Base-by-base conservation (phyloP, 2,797 vertebrate genomes). In the Valencia hispanica region DNA sequence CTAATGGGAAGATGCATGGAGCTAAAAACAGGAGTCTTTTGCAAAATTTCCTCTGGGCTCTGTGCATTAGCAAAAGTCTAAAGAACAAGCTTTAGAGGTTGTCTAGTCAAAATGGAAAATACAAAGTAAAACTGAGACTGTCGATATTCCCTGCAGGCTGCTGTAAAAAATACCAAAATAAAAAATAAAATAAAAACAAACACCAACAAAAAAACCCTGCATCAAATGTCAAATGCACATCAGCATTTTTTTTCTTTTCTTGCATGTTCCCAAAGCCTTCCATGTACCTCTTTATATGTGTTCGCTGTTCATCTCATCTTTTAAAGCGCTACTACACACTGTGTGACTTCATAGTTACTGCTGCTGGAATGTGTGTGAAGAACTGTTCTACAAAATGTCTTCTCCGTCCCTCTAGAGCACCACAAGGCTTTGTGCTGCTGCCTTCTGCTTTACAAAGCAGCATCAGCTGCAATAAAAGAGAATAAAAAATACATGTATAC, bases 401-500 rank as follows among this genome's bases (percentile, higher is more conserved):
- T 57, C 48, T 27, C 51, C 27, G 22, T 73, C 66, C 45, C 34
- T 14, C 47, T 39, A 30, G 34, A 45, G 69, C 17, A 0, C 63
- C 30, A 8, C 0, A 17, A 77, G 5, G 47, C 50, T 1, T 41
- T 17, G 69, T 27, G 71, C 30, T 55, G 22, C 34, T 10, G 53
- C 78, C 57, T 43, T 48, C 47, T 41, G 4, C 68, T 79, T 74
- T 17, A 63, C 20, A 34, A 36, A 82, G 68, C 74, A 32, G 1
- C 47, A 43, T 51, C 50, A 51, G 75, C 66, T 10, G 45, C 75
- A 71, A 66, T 68, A 78, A 78, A 78, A 57, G 41, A 20, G 61
- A 71, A 72, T 57, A 63, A 39, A 87, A 84, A 74, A 74, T 74
- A 79, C 73, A 86, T 73, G 72, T 55, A 25, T 51, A 45, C 75